phyloP scores from a whole-genome alignment of 2,113 vertebrate species.

The Takifugu flavidus region DNA sequence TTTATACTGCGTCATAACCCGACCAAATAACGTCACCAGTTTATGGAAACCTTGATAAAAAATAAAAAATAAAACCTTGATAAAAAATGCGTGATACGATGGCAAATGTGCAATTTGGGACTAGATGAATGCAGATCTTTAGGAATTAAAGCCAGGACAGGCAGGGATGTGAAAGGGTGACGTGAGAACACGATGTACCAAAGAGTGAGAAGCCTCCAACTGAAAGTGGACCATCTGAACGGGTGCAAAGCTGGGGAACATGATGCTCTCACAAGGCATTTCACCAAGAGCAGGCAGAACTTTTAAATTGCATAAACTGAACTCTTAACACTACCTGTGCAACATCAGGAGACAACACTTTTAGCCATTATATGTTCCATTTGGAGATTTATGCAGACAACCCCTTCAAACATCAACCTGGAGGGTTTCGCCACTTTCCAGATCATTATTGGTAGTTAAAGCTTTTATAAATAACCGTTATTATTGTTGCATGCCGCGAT shows the following conservation, averaged over 20 bases:
- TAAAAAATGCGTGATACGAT: not conserved
- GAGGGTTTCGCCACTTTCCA: no score
- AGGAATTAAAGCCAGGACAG: not conserved
- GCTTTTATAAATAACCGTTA: no score
- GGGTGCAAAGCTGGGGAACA: not conserved
- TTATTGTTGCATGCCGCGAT: not conserved
- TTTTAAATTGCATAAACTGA: no score
- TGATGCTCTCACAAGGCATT: not conserved
- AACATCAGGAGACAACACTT: no score
- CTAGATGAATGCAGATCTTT: not conserved
- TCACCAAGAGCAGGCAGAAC: not conserved
- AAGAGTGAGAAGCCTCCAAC: not conserved
- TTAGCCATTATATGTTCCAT: slow-evolving; percentile 2
- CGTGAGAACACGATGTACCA: no score
- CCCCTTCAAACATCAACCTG: no score
- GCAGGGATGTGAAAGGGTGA: not conserved
- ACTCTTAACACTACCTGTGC: no score
- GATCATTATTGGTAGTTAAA: no score
- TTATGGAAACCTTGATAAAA: not conserved
- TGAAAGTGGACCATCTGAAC: not conserved
- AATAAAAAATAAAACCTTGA: no score
- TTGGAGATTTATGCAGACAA: no score
- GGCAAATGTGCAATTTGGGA: not conserved
- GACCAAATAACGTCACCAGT: slow-evolving; percentile 5
- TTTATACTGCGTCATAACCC: slow-evolving; percentile 41